Evolutionary conservation across 2,113 vertebrate genomes (phyloP), one percentile per base, ranked within the genome.

Genomic region (Thunnus maccoyii): DNA sequence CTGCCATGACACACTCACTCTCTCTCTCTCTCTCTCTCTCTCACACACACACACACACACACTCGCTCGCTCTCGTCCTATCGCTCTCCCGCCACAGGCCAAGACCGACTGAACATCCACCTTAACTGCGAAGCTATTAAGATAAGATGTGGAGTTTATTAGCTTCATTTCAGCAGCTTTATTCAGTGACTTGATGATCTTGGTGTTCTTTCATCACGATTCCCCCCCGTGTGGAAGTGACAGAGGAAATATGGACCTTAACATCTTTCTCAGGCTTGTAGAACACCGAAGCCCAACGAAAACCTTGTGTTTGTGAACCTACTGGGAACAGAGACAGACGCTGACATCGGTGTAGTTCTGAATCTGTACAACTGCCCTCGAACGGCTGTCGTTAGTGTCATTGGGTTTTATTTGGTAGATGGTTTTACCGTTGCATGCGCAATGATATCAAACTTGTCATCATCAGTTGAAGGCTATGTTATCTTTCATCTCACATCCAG

Each of bases 131-230:
- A 89, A 78, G 71, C 73, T 68, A 86, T 88, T 89, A 83, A 83
- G 78, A 87, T 87, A 86, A 86, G 86, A 79, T 46, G 3, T 17
- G 60, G 48, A 61, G 82, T 89, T 85, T 84, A 85, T 85, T 80
- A 75, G 60, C 57, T 63, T 80, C 63, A 67, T 75, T 78, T 78
- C 67, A 57, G 60, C 54, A 52, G 32, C 63, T 22, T 22, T 55
- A 61, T 71, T 87, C 55, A 76, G 63, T 1, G 18, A 60, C 18
- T 6, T 55, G 76, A 81, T 83, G 69, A 75, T 80, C 67, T 72
- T 27, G 0, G 36, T 54, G 83, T 82, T 32, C 30, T 30, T 77
- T 72, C 46, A 64, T 78, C 51, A 76, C 48, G 61, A 58, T 65
- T 68, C 74, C 57, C 51, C 57, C 51, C 70, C 6, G 13, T 56